Percentiles rank a stretch among this genome's conserved stretches.
These are phyloP conservation scores for Neuroterus valhalla DNA, from an alignment of 1,140 invertebrate species.

Conservation along the genomic window DNA sequence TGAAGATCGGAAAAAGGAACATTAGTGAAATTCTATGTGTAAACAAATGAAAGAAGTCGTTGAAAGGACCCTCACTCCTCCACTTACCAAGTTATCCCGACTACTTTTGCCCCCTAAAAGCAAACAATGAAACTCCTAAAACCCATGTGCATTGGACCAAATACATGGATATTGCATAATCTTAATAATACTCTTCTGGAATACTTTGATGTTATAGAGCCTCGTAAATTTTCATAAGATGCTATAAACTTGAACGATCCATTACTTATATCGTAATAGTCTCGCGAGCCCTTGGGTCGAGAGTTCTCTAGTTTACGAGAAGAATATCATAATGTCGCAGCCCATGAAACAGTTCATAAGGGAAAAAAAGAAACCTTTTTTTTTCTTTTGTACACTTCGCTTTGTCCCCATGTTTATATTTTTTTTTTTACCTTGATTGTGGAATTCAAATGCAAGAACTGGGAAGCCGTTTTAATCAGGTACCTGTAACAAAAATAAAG, in stretches of 20 bases:
- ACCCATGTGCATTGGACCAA: background rate
- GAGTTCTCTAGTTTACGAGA: no score
- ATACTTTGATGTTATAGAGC: background rate
- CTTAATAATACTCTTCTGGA: conserved; percentile 1
- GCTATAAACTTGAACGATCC: background rate
- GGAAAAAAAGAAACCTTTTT: no score
- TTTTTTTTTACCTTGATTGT: no score
- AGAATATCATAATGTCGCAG: no score
- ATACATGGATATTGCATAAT: conserved; percentile 6
- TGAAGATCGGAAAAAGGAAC: no score
- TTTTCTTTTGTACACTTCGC: no score
- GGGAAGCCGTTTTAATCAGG: background rate
- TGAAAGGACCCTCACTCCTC: background rate
- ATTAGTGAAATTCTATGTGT: no score
- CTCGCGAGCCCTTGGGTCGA: background rate
- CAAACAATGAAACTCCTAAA: conserved; percentile 6
- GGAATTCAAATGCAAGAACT: no score
- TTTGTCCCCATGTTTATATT: no score
- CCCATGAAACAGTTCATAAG: no score
- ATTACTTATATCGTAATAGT: background rate
- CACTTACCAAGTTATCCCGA: background rate
- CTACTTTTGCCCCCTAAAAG: background rate
- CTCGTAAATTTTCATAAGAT: conserved; percentile 22
- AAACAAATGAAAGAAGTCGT: no score
- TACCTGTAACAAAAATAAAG: background rate